Evolutionary conservation across 1,140 invertebrate genomes (phyloP).

Genomic region (Drosophila navojoa): DNA sequence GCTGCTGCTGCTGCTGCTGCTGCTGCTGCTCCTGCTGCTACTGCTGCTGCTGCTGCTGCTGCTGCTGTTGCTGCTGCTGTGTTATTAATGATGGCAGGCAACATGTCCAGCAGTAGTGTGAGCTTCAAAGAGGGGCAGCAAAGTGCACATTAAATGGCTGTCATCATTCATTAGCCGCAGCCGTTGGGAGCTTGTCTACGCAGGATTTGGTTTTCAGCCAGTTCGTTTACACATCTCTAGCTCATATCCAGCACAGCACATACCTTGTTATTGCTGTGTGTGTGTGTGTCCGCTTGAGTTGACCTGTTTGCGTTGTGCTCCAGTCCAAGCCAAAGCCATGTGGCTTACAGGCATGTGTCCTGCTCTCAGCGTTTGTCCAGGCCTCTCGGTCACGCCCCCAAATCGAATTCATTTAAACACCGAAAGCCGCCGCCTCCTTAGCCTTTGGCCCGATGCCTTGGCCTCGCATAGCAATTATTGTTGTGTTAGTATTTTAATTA

Average conservation of each 20-base stretch:
- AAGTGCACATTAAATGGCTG: slow-evolving; percentile 68
- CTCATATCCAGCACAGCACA: slow-evolving; percentile 42
- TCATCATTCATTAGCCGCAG: slow-evolving; percentile 80
- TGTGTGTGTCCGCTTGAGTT: slow-evolving; percentile 9
- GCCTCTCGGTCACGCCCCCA: not conserved
- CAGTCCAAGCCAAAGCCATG: slow-evolving; percentile 22
- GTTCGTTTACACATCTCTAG: slow-evolving; percentile 60
- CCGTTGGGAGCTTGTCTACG: slow-evolving; percentile 64
- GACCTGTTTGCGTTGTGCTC: slow-evolving; percentile 25
- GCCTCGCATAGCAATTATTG: slow-evolving; percentile 55
- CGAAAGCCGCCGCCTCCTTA: not conserved
- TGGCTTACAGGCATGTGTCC: slow-evolving; percentile 16
- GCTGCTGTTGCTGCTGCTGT: slow-evolving; percentile 28
- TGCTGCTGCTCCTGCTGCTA: too few species aligned
- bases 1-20: slow-evolving; percentile 24
- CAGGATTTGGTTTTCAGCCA: slow-evolving; percentile 51
- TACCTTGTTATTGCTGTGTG: slow-evolving; percentile 16
- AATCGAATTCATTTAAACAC: slow-evolving; percentile 41
- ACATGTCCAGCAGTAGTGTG: not conserved
- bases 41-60: too few species aligned
- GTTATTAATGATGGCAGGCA: slow-evolving; percentile 67
- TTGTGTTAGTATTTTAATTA: slow-evolving; percentile 82
- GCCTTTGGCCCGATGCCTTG: not conserved
- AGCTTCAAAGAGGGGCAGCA: not conserved
- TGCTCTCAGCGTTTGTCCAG: not conserved